These are phyloP conservation scores for Cuculus canorus DNA, from an alignment of 2,797 vertebrate species.

Conservation along the genomic window DNA sequence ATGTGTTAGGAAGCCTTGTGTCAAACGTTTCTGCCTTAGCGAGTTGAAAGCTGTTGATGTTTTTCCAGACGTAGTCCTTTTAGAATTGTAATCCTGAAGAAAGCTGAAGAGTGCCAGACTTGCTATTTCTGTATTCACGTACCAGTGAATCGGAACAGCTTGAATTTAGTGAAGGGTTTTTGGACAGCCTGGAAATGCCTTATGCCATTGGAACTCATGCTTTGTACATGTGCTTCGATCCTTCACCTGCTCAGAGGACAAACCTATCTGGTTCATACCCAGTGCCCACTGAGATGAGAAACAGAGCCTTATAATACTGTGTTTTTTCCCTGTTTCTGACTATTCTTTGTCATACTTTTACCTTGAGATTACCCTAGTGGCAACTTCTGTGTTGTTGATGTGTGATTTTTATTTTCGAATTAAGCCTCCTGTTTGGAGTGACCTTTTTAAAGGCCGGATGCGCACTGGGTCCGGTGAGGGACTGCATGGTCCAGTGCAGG, in stretches of 20 bases:
- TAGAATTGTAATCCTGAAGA: conserved; percentile 11
- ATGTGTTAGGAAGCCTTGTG: neutral
- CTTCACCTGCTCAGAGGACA: conserved; percentile 20
- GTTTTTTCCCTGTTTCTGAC: neutral
- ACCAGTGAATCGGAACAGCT: conserved; percentile 46
- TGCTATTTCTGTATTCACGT: conserved; percentile 6
- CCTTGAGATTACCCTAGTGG: neutral
- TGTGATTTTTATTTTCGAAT: neutral
- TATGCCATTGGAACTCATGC: neutral
- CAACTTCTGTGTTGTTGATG: neutral
- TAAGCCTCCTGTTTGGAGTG: neutral
- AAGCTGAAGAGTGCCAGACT: conserved; percentile 62
- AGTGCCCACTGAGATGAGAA: neutral
- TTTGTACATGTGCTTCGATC: neutral
- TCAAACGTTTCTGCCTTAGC: conserved; percentile 29
- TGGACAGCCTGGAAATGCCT: conserved; percentile 23
- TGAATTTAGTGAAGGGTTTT: conserved; percentile 17
- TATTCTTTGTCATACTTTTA: neutral
- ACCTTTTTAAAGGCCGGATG: neutral
- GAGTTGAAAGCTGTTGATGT: conserved; percentile 28
- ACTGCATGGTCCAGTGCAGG: neutral
- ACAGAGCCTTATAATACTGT: neutral
- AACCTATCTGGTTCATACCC: neutral
- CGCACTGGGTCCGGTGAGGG: neutral
- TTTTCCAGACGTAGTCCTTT: conserved; percentile 17